Evolutionary conservation across 30 jellyfish, hydroid and myxozoan species (phyloP), one percentile per base, ranked within the genome.

Genomic region (Hydractinia symbiolongicarpus): DNA sequence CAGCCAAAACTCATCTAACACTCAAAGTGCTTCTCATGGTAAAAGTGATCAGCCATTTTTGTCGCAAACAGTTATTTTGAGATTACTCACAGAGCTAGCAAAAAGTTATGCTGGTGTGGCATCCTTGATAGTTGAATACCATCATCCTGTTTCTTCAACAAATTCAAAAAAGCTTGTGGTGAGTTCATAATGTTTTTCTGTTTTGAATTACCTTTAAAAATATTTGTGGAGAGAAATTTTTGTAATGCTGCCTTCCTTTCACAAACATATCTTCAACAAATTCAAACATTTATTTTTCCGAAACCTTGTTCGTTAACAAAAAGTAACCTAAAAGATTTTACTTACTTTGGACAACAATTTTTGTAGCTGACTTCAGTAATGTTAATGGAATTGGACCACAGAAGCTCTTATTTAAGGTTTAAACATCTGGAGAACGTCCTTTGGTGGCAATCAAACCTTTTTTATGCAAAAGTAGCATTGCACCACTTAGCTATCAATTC

Each of bases 61-160:
- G 58, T 89, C 96, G 1, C 76, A 79, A 51, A 66, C 94, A 13
- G 66, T 60, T 53, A 78, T 90, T 3, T 68, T 90, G 88, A 73
- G 77, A 54, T 64, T 90, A 66, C 55, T 90, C 53, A 91, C 97
- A 13, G 97, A 90, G 79, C 61, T 90, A 75, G 83, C 89, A 5
- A 90, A 90, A 83, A 90, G 91, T 50, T 90, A 75, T 61, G 94
- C 97, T 21, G 86, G 86, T 6, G 95, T 84, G 7, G 96, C 96
- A 10, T 62, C 73, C 62, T 67, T 83, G 51, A 80, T 89, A 8
- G 62, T 87, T 9, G 95, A 89, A 64, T 77, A 77, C 73, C 62
- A 72, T 72, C 44, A 30, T 30, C 44, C 2, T 30, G 53, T 19
- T 66, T 53, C 44, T 30, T 30, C 44, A 30, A 30, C 44, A 30